phyloP scores from a whole-genome alignment of 2,888 invertebrate genomes.

The Lottia gigantea region DNA sequence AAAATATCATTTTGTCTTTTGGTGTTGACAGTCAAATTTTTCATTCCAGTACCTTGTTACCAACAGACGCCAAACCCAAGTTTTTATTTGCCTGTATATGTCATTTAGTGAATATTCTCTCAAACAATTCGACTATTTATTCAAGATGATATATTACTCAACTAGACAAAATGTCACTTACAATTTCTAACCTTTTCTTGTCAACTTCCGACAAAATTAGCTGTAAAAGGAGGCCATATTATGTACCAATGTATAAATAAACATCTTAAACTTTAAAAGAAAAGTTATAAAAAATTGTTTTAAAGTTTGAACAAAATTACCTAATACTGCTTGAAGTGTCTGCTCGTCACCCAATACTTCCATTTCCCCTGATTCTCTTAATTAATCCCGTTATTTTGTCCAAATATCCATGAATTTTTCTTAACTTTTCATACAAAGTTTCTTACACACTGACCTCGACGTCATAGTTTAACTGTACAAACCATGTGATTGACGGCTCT shows the following conservation, averaged over 20 bases:
- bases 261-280: neutral
- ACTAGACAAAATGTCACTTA: constrained; percentile 2
- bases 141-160: neutral
- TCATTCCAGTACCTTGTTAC: too few species aligned
- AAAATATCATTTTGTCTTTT: neutral
- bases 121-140: too few species aligned
- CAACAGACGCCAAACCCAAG: too few species aligned
- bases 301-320: constrained; percentile 12
- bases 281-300: too few species aligned
- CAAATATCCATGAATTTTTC: neutral
- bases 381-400: constrained; percentile 4
- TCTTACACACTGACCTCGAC: constrained; percentile 7
- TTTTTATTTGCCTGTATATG: too few species aligned
- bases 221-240: constrained; percentile 10
- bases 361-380: constrained; percentile 17
- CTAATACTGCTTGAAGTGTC: constrained; percentile 28
- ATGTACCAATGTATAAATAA: neutral
- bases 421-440: constrained; percentile 4
- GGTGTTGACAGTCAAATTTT: too few species aligned
- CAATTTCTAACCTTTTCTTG: neutral
- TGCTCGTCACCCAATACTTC: constrained; percentile 29
- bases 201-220: constrained; percentile 8
- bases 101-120: too few species aligned
- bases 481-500: constrained; percentile 1
- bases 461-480: neutral